A percentile compares a stretch with the other conserved stretches of the same genome.
Conservation (phyloP, 2,797 vertebrate genomes). For the Prionace glauca region DNA sequence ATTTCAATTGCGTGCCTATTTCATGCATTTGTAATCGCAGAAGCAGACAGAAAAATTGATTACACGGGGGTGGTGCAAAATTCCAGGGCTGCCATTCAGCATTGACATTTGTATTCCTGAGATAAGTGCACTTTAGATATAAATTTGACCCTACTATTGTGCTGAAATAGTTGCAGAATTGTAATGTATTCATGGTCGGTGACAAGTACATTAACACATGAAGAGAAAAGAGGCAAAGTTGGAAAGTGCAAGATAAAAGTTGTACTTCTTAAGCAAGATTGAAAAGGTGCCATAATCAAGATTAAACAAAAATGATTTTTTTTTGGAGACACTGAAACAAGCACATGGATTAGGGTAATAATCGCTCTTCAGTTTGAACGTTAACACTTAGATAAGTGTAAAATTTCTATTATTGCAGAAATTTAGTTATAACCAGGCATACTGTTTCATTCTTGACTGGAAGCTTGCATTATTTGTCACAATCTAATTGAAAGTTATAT, state of each 20-base stretch:
- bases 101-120: neutral
- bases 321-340: neutral
- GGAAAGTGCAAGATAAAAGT: neutral
- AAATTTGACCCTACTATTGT: neutral
- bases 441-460: neutral
- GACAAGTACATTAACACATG: neutral
- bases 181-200: neutral
- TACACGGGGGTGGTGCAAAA: neutral
- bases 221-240: neutral
- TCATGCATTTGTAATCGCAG: neutral
- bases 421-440: neutral
- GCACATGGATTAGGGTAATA: neutral
- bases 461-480: neutral
- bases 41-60: too few species aligned
- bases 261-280: neutral
- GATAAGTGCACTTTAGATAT: neutral
- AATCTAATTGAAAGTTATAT: neutral
- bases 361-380: neutral
- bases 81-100: neutral
- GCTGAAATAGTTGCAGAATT: neutral
- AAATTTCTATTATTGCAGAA: neutral
- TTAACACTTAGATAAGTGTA: neutral
- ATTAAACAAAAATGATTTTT: neutral
- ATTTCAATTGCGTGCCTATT: neutral
- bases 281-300: neutral